Percentiles rank a stretch among this genome's conserved stretches.
Conservation (phyloP, 2,113 vertebrate species). For the Dipodomys stephensi region DNA sequence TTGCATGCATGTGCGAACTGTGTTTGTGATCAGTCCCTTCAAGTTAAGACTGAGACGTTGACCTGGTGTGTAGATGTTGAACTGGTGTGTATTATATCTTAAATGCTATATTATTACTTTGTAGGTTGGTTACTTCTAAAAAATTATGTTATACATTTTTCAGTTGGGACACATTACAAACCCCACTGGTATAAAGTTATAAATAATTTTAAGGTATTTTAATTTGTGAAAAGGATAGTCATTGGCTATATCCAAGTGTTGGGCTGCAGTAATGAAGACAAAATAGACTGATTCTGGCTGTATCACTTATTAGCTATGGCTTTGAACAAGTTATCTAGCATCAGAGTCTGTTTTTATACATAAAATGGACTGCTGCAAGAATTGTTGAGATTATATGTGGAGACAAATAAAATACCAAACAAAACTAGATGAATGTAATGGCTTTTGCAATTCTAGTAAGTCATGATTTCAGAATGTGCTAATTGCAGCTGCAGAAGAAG, state of each 20-base stretch:
- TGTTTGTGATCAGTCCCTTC: constrained; percentile 19
- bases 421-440: background rate
- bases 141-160: background rate
- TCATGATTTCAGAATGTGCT: background rate
- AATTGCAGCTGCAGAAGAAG: background rate
- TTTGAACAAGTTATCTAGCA: background rate
- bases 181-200: constrained; percentile 13
- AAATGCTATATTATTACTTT: constrained; percentile 40
- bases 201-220: background rate
- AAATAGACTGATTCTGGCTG: background rate
- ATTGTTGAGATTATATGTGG: background rate
- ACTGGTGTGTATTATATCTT: background rate
- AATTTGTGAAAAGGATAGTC: background rate
- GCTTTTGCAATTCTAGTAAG: constrained; percentile 42
- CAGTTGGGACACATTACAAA: constrained; percentile 33
- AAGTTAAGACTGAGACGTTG: constrained; percentile 4
- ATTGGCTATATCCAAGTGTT: background rate
- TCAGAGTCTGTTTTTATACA: background rate
- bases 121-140: constrained; percentile 15
- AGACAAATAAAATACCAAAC: background rate
- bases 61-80: background rate
- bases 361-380: background rate
- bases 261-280: background rate
- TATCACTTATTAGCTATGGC: background rate
- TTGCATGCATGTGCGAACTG: background rate